Percentiles rank a stretch among this genome's conserved stretches.
Conservation (phyloP, 2,113 vertebrate genomes). For the Pollimyrus isidori region DNA sequence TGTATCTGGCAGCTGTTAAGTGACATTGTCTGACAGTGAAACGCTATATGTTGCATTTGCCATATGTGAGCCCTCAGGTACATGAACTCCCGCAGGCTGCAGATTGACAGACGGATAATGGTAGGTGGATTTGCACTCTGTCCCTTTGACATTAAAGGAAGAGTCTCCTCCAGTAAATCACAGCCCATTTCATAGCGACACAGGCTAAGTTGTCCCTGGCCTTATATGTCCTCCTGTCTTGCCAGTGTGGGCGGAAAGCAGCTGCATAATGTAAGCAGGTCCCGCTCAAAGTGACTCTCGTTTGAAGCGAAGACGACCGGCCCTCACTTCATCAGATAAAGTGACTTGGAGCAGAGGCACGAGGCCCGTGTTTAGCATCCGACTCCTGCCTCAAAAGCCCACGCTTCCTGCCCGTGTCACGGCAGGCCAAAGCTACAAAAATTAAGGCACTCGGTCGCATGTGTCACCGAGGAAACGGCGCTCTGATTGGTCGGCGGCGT, state of each 20-base stretch:
- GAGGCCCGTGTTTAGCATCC: background rate
- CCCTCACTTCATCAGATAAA: slow-evolving; percentile 13
- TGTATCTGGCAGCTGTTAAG: background rate
- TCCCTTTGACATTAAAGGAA: slow-evolving; percentile 1
- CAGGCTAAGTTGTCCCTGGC: background rate
- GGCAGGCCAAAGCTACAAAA: background rate
- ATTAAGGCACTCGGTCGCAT: too few relatives aligned
- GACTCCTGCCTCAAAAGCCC: background rate
- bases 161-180: background rate
- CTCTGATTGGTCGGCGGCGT: background rate
- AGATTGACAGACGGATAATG: background rate
- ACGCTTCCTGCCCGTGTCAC: background rate
- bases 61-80: background rate
- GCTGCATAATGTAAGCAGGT: background rate
- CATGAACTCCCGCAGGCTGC: background rate
- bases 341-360: background rate
- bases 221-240: slow-evolving; percentile 4
- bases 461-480: background rate
- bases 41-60: too few relatives aligned
- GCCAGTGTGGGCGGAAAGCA: background rate
- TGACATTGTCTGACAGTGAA: background rate
- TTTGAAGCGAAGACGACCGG: background rate
- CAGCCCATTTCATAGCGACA: background rate
- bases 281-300: background rate
- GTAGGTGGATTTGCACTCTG: background rate